Base-by-base conservation (phyloP, 2,113 vertebrate species). In the Vicugna pacos region DNA sequence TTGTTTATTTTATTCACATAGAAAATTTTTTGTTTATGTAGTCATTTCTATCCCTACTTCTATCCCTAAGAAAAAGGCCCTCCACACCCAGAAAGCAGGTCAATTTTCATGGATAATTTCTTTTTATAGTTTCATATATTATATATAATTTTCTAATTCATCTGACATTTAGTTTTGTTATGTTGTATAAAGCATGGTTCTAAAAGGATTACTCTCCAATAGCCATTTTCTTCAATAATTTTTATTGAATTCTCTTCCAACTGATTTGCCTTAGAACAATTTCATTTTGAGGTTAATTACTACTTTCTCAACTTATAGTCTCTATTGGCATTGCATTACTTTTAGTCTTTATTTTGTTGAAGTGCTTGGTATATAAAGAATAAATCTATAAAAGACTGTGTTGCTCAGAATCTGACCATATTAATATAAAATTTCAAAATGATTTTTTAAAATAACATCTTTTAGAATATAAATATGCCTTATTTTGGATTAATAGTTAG, bases 311-410 rank as follows among this genome's bases (percentile, higher is more conserved):
- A 54, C 22, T 73, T 69, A 76, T 22, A 88, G 83, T 83, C 88
- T 94, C 12, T 50, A 0, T 70, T 42, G 60, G 16, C 32, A 17
- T 52, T 92, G 11, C 75, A 38, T 82, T 92, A 76, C 15, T 89
- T 93, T 9, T 42, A 52, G 50, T 52, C 54, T 95, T 92, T 75
- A 65, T 96, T 83, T 95, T 93, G 91, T 77, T 91, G 30, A 89
- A 9, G 17, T 87, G 16, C 35, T 67, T 42, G 62, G 16, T 82
- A 12, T 95, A 54, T 46, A 52, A 93, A 80, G 38, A 87, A 28
- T 91, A 65, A 65, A 60, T 91, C 52, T 89, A 6, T 69, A 69
- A 58, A 94, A 96, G 38, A 54, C 16, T 60, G 10, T 50, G 42
- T 77, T 75, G 20, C 16, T 86, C 60, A 90, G 73, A 95, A 95